Conservation (phyloP, 2,797 vertebrate genomes). For the Astyanax mexicanus region DNA sequence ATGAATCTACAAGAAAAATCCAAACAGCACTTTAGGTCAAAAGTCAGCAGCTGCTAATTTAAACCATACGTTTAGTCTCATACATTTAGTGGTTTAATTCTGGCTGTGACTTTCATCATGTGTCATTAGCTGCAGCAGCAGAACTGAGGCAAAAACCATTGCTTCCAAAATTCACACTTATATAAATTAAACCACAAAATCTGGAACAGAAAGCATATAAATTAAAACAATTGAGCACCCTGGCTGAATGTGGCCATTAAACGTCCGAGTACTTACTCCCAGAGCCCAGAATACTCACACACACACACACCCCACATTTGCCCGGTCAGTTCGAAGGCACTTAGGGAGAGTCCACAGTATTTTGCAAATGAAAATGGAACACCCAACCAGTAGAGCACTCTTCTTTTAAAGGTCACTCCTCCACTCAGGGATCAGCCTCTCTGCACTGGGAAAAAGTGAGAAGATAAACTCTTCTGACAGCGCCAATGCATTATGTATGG, state of each 20-base stretch:
- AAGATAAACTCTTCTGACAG: constrained; percentile 61
- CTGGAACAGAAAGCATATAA: constrained; percentile 17
- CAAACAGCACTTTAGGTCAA: too few relatives aligned
- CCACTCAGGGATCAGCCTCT: constrained; percentile 45
- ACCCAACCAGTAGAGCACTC: constrained; percentile 41
- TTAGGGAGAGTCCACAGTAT: constrained; percentile 32
- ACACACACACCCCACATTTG: not conserved
- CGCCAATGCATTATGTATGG: constrained; percentile 60
- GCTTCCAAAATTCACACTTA: not conserved
- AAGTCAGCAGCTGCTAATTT: not conserved
- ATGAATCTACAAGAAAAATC: too few relatives aligned
- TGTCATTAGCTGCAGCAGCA: too few relatives aligned
- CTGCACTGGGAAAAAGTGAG: constrained; percentile 47
- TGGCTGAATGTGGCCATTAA: constrained; percentile 11
- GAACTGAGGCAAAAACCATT: not conserved
- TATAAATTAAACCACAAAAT: constrained; percentile 6
- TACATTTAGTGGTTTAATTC: not conserved
- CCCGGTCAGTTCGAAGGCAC: constrained; percentile 34
- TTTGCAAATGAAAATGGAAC: constrained; percentile 36
- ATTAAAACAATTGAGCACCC: constrained; percentile 8
- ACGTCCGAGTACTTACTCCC: constrained; percentile 11
- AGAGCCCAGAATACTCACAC: not conserved
- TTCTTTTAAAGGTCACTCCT: constrained; percentile 62
- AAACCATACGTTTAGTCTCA: not conserved
- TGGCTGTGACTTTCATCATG: not conserved